Evolutionary conservation across 2,888 invertebrate genomes (phyloP), one percentile per base, ranked within the genome.

Genomic region (Ennomos fuscantarius): DNA sequence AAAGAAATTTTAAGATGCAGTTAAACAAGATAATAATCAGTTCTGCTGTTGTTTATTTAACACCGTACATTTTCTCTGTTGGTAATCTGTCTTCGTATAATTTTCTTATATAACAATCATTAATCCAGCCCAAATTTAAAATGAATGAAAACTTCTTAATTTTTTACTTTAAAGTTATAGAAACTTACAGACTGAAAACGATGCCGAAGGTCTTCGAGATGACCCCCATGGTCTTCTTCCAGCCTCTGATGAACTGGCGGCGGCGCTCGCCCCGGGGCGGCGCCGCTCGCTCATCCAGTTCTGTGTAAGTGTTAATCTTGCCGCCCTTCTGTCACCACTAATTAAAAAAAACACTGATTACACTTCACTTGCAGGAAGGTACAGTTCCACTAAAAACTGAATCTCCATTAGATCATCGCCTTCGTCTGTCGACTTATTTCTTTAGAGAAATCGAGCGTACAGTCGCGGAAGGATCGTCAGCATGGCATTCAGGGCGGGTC

Each of bases 161-260:
- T 24, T 32, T 39, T 35, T 43, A 32, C 36, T 42, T 39, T 9
- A 8, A n/a, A 12, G 9, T 36, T 54, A 39, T 15, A 42, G 64
- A 62, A 54, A 95, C 96, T 96, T 91, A 96, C 96, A 96, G 95
- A 91, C 95, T 95, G 93, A 95, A 96, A 82, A 96, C 94, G 82
- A 96, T 95, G 87, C 95, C 95, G 72, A 96, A 94, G 60, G 95
- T 95, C 87, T 96, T 96, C 60, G 95, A 95, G 73, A 96, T 94
- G 83, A 95, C 95, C 73, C 96, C 96, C 95, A 96, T 95, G 78
- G 90, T 92, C 79, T 89, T 91, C 84, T 89, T 89, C 90, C 87
- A 90, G 70, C 92, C 92, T 78, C 89, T 87, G 78, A 91, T 82
- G 81, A 90, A 86, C 79, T 88, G 89, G 81, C 91, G 90, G 81